Evolutionary conservation across 1,140 invertebrate genomes (phyloP).

Genomic region (Bemisia tabaci): DNA sequence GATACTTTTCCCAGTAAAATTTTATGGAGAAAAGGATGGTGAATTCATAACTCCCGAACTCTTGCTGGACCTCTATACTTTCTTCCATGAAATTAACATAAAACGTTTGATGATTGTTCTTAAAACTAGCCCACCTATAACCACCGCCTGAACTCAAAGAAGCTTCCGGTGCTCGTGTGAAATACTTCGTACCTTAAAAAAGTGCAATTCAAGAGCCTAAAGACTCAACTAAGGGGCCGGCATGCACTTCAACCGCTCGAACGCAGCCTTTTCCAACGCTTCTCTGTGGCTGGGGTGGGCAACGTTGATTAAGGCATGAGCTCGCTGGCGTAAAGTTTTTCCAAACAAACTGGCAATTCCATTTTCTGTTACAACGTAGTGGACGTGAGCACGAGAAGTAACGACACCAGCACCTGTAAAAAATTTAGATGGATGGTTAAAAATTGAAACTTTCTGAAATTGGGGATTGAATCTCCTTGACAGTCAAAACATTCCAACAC

Average conservation of each 20-base stretch:
- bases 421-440: conserved; percentile 14
- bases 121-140: too few relatives aligned
- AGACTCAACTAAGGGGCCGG: conserved; percentile 52
- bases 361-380: conserved; percentile 86
- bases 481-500: too few relatives aligned
- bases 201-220: too few relatives aligned
- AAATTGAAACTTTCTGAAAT: conserved; percentile 8
- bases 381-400: conserved; percentile 78
- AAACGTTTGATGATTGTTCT: too few relatives aligned
- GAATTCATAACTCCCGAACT: too few relatives aligned
- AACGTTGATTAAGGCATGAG: conserved; percentile 76
- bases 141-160: too few relatives aligned
- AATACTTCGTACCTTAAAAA: too few relatives aligned
- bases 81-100: too few relatives aligned
- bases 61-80: too few relatives aligned
- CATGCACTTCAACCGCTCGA: conserved; percentile 75
- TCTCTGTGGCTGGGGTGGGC: conserved; percentile 82
- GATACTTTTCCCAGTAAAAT: too few relatives aligned
- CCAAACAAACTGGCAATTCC: conserved; percentile 85
- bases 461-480: background rate
- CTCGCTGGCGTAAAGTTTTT: conserved; percentile 73
- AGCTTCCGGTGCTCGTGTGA: too few relatives aligned
- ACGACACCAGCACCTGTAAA: conserved; percentile 79
- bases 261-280: conserved; percentile 72
- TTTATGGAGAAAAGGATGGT: too few relatives aligned